A percentile compares a stretch with the other conserved stretches of the same genome.
phyloP scores from a whole-genome alignment of 2,113 vertebrate genomes.

The Columba livia region DNA sequence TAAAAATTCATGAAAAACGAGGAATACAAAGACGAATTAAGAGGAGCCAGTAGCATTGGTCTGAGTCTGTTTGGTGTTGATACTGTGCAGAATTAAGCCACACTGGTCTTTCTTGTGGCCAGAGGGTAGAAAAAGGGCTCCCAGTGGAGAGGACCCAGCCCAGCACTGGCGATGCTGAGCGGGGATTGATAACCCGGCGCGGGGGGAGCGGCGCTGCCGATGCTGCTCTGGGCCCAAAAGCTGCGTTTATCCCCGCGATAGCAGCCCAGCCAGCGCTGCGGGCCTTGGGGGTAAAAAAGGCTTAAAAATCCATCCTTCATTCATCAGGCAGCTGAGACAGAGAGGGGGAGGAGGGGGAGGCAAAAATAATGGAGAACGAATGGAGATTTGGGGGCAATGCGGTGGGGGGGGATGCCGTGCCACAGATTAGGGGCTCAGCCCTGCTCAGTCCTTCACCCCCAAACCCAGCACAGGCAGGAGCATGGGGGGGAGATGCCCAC shows the following conservation, averaged over 20 bases:
- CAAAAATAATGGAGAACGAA: slow-evolving; percentile 30
- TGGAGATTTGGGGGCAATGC: background rate
- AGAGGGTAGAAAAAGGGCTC: slow-evolving; percentile 65
- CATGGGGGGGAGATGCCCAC: background rate
- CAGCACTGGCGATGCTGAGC: slow-evolving; percentile 16
- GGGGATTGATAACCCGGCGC: slow-evolving; percentile 70
- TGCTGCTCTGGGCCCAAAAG: slow-evolving; percentile 53
- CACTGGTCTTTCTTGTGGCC: slow-evolving; percentile 60
- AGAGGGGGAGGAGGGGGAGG: slow-evolving; percentile 9
- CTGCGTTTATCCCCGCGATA: slow-evolving; percentile 71
- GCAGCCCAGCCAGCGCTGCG: slow-evolving; percentile 53
- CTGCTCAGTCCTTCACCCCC: fast-evolving
- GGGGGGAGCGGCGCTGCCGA: background rate
- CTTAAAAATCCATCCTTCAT: slow-evolving; percentile 68
- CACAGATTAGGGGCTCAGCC: background rate
- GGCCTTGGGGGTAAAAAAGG: slow-evolving; percentile 64
- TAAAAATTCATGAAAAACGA: slow-evolving; percentile 41
- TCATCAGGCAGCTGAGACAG: slow-evolving; percentile 59
- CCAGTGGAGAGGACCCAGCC: slow-evolving; percentile 61
- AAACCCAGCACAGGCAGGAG: background rate
- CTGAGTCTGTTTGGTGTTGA: slow-evolving; percentile 70
- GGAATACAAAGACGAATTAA: slow-evolving; percentile 45
- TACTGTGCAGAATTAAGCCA: slow-evolving; percentile 69
- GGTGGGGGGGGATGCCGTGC: background rate
- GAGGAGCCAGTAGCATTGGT: background rate